Conservation (phyloP, 2,888 invertebrate genomes). For the Leptothorax acervorum region DNA sequence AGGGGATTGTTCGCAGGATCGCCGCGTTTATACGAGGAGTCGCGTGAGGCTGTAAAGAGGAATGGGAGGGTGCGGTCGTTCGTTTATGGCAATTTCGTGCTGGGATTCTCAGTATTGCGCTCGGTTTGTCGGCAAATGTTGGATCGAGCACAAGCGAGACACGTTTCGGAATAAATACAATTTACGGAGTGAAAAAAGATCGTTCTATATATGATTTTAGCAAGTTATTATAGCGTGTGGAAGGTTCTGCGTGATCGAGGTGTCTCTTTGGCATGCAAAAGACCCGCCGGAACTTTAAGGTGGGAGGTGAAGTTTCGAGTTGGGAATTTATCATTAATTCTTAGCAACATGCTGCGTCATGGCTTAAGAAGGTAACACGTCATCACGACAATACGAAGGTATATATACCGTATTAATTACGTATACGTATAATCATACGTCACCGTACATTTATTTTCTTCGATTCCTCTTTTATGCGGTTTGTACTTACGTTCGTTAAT, state of each 20-base stretch:
- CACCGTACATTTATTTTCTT: background rate
- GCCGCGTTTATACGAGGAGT: constrained; percentile 18
- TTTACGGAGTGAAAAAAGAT: background rate
- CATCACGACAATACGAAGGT: constrained; percentile 24
- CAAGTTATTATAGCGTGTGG: constrained; percentile 24
- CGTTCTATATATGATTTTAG: background rate
- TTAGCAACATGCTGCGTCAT: constrained; percentile 36
- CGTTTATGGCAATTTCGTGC: constrained; percentile 32
- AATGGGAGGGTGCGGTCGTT: constrained; percentile 11
- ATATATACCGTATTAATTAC: background rate
- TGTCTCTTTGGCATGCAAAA: constrained; percentile 52
- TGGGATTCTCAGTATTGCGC: background rate
- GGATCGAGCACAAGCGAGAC: background rate
- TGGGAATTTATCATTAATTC: constrained; percentile 48
- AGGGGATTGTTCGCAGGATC: constrained; percentile 16
- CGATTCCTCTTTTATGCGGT: background rate
- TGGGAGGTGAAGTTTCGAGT: constrained; percentile 30
- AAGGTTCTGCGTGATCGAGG: constrained; percentile 37
- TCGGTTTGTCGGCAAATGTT: background rate
- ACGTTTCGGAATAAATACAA: constrained; percentile 19
- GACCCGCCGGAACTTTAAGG: constrained; percentile 44
- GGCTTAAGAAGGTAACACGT: constrained; percentile 45
- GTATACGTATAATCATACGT: constrained; percentile 9
- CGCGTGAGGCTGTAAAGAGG: constrained; percentile 32
- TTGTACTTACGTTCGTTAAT: background rate